Base-by-base conservation (phyloP, 2,888 invertebrate species). In the Conchocele bisecta region DNA sequence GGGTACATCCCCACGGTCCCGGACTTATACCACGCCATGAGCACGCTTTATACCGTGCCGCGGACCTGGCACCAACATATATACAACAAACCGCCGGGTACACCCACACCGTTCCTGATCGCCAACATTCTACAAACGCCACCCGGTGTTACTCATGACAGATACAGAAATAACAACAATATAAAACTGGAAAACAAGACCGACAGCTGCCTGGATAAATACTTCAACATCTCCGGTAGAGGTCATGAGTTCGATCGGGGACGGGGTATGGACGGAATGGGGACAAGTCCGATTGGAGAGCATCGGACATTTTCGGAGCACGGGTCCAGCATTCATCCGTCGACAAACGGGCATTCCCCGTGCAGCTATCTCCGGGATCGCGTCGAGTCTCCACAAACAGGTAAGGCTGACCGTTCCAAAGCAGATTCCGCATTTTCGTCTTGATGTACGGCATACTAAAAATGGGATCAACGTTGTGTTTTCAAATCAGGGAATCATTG, bases 91-190 rank as follows among this genome's bases (percentile, higher is more conserved):
- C 95, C 96, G 13, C 96, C 96, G 11, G 94, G 94, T 83, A 93
- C 93, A 61, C 96, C 96, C 1, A 97, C 97, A 1, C 95, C 97
- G 4, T 96, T 97, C 91, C 94, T 94, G 41, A 97, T 98, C 88
- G 95, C 95, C 79, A 95, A 97, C 89, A 97, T 97, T 81, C 93
- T 98, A n/a, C n/a, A n/a, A n/a, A n/a, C n/a, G n/a, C n/a, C n/a
- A n/a, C n/a, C n/a, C n/a, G n/a, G n/a, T n/a, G n/a, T n/a, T n/a
- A n/a, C n/a, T n/a, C n/a, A n/a, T n/a, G n/a, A n/a, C n/a, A n/a
- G n/a, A n/a, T n/a, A n/a, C n/a, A n/a, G n/a, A n/a, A n/a, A n/a
- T n/a, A n/a, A n/a, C n/a, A n/a, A n/a, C 83, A 96, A 96, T 24
- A 92, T 94, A 9, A 65, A 60, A 6, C 66, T 50, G 6, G 60